phyloP scores from a whole-genome alignment of 2,797 vertebrate genomes.

The Molossus molossus region DNA sequence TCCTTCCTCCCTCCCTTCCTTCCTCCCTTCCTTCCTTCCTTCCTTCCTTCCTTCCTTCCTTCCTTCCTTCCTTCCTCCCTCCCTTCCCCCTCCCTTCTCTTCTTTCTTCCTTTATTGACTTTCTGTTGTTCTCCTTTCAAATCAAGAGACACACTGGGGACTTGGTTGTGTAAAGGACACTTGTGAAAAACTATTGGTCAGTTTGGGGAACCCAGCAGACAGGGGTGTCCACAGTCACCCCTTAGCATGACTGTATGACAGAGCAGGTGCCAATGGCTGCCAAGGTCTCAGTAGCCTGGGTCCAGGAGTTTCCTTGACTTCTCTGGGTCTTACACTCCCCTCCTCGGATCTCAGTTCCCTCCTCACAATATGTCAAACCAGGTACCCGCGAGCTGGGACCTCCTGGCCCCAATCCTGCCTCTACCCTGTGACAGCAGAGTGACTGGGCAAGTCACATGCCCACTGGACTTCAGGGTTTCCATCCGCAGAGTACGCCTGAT shows the following conservation, averaged over 20 bases:
- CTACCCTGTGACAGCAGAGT: neutral
- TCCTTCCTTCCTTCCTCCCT: fast-evolving
- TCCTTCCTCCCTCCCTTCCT: neutral
- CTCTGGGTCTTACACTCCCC: neutral
- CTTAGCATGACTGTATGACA: fast-evolving
- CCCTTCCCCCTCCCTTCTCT: too few relatives aligned
- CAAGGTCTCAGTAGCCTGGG: fast-evolving
- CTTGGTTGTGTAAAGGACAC: neutral
- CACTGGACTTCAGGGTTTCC: neutral
- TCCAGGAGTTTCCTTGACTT: too few relatives aligned
- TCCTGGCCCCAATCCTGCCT: neutral
- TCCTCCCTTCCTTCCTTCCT: neutral
- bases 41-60: neutral
- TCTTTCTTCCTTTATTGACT: neutral
- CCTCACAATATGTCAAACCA: neutral
- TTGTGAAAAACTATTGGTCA: fast-evolving
- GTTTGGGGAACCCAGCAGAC: neutral
- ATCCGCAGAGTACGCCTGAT: fast-evolving
- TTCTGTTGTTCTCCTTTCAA: neutral
- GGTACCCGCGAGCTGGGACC: neutral
- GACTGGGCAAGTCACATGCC: neutral
- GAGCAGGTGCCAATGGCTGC: fast-evolving
- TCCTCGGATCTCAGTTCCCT: neutral
- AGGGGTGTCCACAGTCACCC: fast-evolving
- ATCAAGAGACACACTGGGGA: fast-evolving